Percentiles rank a stretch among this genome's conserved stretches.
phyloP scores from a whole-genome alignment of 1,140 invertebrate species.

The Pseudachorutes palmiensis region DNA sequence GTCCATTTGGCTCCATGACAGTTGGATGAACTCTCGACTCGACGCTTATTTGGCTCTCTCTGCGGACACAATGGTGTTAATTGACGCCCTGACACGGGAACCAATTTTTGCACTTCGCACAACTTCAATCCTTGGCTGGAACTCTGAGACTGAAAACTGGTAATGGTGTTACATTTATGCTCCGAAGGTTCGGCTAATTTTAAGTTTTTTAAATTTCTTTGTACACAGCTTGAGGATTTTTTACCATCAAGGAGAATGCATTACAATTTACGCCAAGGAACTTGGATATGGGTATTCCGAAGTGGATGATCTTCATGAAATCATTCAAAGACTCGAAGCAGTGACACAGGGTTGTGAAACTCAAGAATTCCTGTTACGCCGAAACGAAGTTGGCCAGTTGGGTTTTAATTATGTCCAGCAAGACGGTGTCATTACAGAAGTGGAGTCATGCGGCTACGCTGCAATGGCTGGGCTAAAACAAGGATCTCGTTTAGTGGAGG shows the following conservation, averaged over 20 bases:
- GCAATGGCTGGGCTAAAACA: slow-evolving; percentile 81
- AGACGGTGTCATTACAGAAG: slow-evolving; percentile 89
- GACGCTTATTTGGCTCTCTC: slow-evolving; percentile 82
- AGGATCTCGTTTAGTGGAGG: slow-evolving; percentile 80
- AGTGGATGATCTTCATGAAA: slow-evolving; percentile 70
- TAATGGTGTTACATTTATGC: slow-evolving; percentile 38
- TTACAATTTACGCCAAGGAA: slow-evolving; percentile 56
- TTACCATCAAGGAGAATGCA: slow-evolving; percentile 70
- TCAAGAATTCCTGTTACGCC: slow-evolving; percentile 62
- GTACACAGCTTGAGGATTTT: slow-evolving; percentile 46
- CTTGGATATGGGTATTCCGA: slow-evolving; percentile 38
- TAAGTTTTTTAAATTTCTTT: slow-evolving; percentile 1
- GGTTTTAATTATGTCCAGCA: slow-evolving; percentile 95
- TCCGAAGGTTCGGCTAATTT: slow-evolving; percentile 47
- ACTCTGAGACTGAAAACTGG: slow-evolving; percentile 44
- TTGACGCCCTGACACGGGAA: slow-evolving; percentile 72
- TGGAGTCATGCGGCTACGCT: slow-evolving; percentile 77
- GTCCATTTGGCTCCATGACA: slow-evolving; percentile 64
- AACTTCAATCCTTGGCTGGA: slow-evolving; percentile 73
- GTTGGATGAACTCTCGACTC: slow-evolving; percentile 56
- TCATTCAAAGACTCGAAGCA: slow-evolving; percentile 59
- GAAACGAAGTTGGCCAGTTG: slow-evolving; percentile 75
- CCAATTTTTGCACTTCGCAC: slow-evolving; percentile 80
- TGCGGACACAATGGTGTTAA: slow-evolving; percentile 72
- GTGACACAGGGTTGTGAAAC: slow-evolving; percentile 66